Base-by-base conservation (phyloP, 53 echinoderm and acorn worm species). In the Apostichopus leukothele region DNA sequence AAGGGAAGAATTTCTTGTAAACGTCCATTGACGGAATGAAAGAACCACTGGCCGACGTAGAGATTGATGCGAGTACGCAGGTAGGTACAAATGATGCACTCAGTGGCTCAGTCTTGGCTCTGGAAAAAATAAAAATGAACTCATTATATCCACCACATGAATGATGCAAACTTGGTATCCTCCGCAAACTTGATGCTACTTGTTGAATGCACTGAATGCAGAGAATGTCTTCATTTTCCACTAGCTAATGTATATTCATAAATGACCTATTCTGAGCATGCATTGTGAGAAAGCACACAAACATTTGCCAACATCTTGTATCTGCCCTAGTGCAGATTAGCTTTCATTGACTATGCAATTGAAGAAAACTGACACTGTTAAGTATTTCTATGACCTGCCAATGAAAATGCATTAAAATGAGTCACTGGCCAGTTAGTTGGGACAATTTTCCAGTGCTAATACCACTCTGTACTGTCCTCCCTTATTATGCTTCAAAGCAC, bases 1-100 rank as follows among this genome's bases (percentile, higher is more conserved):
- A 39, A 3, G 73, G 87, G 51, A 87, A 51, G 74, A 87, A 87
- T 13, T 87, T 71, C 67, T 87, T 14, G 73, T 87, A 87, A 27
- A 87, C 23, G 16, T 87, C 87, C 50, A 51, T 73, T 9, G 20
- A 52, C 12, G 51, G 75, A 39, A 39, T 39, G 39, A 39, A 39
- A 39, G 39, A 39, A 39, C 39, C 39, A 39, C 39, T 39, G 14
- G 52, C 68, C 11, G 50, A 87, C 50, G 87, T 74, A 9, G 67
- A 51, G 5, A 87, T 50, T 73, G 87, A 87, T 12, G 87, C 87
- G 13, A 52, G 52, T 51, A 87, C 53, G 19, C 60, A 67, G 50
- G 73, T 13, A 16, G 79, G 51, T 12, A 52, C 20, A n/a, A 13
- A 5, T 79, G 79, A 63, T 18, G 14, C 18, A 21, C 39, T 39